Evolutionary conservation across 2,113 vertebrate species (phyloP).

Genomic region (Pseudonaja textilis): DNA sequence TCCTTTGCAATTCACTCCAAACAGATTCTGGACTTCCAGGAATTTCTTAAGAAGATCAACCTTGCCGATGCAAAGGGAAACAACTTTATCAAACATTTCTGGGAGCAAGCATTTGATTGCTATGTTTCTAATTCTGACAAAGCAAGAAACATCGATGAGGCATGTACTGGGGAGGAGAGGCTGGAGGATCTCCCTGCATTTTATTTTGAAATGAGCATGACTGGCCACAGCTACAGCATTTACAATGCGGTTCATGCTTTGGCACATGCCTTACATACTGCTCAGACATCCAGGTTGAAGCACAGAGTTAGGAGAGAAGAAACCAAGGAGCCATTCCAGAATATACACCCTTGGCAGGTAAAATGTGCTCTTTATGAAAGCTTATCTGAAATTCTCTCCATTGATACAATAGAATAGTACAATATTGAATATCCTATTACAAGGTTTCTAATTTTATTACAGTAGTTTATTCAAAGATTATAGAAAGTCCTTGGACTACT

Average conservation of each 20-base stretch:
- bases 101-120: constrained; percentile 14
- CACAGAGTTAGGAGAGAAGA: neutral
- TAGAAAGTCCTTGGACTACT: neutral
- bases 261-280: neutral
- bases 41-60: neutral
- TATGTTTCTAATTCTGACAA: too few species aligned
- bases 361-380: neutral
- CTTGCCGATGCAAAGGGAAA: neutral
- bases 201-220: constrained; percentile 15
- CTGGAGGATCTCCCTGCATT: neutral
- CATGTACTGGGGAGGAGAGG: neutral
- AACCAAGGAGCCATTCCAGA: neutral
- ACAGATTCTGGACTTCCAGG: neutral
- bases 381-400: neutral
- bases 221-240: neutral
- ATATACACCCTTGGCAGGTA: neutral
- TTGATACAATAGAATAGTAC: neutral
- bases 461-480: neutral
- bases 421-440: neutral
- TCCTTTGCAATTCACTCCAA: neutral
- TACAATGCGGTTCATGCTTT: constrained; percentile 1
- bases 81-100: constrained; percentile 7
- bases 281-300: too few species aligned
- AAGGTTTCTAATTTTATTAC: neutral
- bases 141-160: accelerated